phyloP scores from a whole-genome alignment of 1,140 invertebrate genomes.

The Eciton burchellii region DNA sequence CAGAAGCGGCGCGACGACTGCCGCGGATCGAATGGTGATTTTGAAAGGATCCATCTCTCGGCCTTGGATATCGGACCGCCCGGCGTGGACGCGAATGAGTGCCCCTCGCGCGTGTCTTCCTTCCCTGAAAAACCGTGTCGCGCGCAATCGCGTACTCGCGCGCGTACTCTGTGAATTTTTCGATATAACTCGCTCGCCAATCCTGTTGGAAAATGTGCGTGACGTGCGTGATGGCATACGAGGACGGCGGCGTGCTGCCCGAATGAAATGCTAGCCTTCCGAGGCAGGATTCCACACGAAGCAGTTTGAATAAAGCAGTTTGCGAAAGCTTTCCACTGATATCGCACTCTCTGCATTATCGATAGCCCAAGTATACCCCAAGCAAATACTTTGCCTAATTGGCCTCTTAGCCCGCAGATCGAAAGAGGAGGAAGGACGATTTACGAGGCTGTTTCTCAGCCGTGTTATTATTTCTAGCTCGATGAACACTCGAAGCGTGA shows the following conservation, averaged over 20 bases:
- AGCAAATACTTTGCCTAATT: slow-evolving; percentile 16
- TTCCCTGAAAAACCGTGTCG: slow-evolving; percentile 42
- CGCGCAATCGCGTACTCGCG: slow-evolving; percentile 45
- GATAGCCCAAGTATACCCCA: background rate
- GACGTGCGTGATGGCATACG: slow-evolving; percentile 41
- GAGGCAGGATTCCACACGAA: background rate
- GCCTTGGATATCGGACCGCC: slow-evolving; percentile 50
- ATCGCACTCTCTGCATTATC: background rate
- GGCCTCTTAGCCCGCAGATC: background rate
- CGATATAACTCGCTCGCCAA: slow-evolving; percentile 19
- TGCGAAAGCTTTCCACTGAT: background rate
- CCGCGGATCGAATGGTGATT: slow-evolving; percentile 20
- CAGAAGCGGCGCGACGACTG: slow-evolving; percentile 47
- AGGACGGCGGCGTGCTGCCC: slow-evolving; percentile 12
- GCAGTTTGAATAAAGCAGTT: background rate
- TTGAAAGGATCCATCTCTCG: slow-evolving; percentile 31
- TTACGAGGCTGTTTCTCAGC: background rate
- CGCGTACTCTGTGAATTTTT: slow-evolving; percentile 41
- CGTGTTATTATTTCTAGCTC: slow-evolving; percentile 8
- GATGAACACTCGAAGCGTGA: background rate
- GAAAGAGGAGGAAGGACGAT: background rate
- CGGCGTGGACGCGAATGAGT: slow-evolving; percentile 31
- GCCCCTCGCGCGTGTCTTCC: slow-evolving; percentile 8
- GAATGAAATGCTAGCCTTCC: slow-evolving; percentile 34
- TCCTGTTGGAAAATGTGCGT: slow-evolving; percentile 49